Evolutionary conservation across 2,113 vertebrate genomes (phyloP).

Genomic region (Cyprinodon brontotheroides): DNA sequence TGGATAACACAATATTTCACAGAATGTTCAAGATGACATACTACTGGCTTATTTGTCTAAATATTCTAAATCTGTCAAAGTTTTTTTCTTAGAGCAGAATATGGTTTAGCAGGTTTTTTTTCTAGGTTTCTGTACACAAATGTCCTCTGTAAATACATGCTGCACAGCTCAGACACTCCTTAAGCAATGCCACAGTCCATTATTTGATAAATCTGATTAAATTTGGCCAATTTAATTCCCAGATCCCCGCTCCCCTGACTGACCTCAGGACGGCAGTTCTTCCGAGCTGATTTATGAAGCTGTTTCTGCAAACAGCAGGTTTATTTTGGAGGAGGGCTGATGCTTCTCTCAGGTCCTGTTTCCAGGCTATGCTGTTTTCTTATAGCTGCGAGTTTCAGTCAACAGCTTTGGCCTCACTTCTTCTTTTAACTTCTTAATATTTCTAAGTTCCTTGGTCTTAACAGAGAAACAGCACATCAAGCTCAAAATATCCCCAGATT

Average conservation of each 20-base stretch:
- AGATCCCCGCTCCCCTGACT: background rate
- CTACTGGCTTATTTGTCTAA: background rate
- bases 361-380: background rate
- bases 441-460: background rate
- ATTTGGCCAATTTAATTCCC: background rate
- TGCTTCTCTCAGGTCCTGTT: background rate
- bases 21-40: background rate
- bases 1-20: too few species aligned
- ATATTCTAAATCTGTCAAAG: background rate
- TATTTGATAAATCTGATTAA: background rate
- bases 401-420: background rate
- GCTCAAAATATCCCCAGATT: background rate
- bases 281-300: background rate
- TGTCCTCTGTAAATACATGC: too few species aligned
- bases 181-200: background rate
- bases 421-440: background rate
- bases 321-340: background rate
- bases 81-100: background rate
- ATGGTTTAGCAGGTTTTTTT: background rate
- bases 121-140: background rate
- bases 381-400: background rate
- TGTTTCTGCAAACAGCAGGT: background rate
- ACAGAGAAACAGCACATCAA: background rate
- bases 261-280: background rate
- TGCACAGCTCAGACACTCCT: background rate